Conservation (phyloP, 2,113 vertebrate genomes). For the Peromyscus leucopus region DNA sequence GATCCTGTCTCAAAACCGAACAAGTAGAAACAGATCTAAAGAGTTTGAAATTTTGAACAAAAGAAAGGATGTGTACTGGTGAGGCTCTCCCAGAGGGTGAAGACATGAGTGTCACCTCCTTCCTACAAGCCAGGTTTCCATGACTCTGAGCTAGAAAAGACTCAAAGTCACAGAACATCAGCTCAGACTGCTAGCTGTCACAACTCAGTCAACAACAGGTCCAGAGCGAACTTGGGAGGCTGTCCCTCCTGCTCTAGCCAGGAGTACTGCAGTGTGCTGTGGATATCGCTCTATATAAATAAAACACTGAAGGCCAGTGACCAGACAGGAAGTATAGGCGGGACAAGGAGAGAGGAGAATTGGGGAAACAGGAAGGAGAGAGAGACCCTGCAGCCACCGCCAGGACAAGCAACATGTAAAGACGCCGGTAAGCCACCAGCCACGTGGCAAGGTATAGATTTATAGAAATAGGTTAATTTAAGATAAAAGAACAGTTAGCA, state of each 20-base stretch:
- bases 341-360: too few species aligned
- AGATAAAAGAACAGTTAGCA: too few species aligned
- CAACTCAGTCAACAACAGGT: constrained; percentile 59
- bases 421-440: too few species aligned
- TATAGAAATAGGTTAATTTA: too few species aligned
- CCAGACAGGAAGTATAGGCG: too few species aligned
- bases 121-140: background rate
- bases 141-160: constrained; percentile 21
- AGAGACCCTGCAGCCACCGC: too few species aligned
- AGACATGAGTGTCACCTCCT: background rate
- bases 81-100: constrained; percentile 25
- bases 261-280: background rate
- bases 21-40: background rate
- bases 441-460: too few species aligned
- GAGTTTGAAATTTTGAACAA: constrained; percentile 36
- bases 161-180: background rate
- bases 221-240: constrained; percentile 62
- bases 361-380: too few species aligned
- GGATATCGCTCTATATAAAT: too few species aligned
- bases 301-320: too few species aligned
- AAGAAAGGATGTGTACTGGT: background rate
- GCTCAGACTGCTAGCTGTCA: constrained; percentile 10
- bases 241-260: constrained; percentile 26
- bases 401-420: too few species aligned
- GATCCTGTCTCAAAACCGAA: background rate